Percentiles rank a stretch among this genome's conserved stretches.
Evolutionary conservation across 2,888 invertebrate species (phyloP).

Genomic region (Pyrrhopygopsis socrates): DNA sequence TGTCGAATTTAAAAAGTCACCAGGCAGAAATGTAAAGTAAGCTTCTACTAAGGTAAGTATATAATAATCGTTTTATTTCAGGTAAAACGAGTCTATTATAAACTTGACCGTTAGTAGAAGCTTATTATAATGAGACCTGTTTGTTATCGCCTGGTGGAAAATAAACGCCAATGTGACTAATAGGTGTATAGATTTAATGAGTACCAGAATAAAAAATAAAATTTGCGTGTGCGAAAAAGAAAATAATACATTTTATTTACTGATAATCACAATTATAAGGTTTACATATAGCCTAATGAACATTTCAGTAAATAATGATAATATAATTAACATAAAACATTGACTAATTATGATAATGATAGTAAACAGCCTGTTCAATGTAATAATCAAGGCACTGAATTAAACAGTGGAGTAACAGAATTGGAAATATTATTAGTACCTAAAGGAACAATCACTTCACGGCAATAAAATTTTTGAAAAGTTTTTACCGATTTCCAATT

Average conservation of each 20-base stretch:
- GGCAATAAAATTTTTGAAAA: slow-evolving; percentile 6
- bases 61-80: too few relatives aligned
- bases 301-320: too few relatives aligned
- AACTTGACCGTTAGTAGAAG: neutral
- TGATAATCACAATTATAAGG: neutral
- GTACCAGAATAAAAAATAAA: neutral
- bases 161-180: neutral
- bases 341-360: neutral
- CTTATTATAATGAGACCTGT: neutral
- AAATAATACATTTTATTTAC: neutral
- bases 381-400: neutral
- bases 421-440: neutral
- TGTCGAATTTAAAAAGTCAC: neutral
- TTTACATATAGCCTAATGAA: too few relatives aligned
- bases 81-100: neutral
- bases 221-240: neutral
- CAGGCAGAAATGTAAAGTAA: neutral
- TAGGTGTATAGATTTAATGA: neutral
- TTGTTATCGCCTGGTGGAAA: neutral
- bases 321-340: neutral
- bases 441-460: neutral
- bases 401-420: neutral
- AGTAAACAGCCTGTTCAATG: neutral
- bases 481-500: slow-evolving; percentile 8
- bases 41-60: neutral